Percentiles rank a stretch among this genome's conserved stretches.
These are phyloP conservation scores for Neomonachus schauinslandi DNA, from an alignment of 2,113 vertebrate species.

Conservation along the genomic window DNA sequence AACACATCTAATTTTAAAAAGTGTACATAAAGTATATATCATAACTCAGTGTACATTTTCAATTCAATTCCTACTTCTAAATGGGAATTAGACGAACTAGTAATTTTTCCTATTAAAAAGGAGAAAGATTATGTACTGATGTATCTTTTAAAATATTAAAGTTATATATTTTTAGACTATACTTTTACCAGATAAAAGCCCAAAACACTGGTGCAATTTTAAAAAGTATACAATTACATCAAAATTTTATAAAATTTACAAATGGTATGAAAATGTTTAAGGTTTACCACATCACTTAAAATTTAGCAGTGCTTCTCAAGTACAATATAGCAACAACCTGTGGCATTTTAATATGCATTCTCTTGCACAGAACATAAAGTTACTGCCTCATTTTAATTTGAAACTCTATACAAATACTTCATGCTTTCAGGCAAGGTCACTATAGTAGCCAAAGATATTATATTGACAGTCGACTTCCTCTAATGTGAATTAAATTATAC, in stretches of 20 bases:
- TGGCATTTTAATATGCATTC: not conserved
- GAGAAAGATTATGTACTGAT: not conserved
- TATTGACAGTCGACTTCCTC: not conserved
- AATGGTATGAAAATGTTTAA: not conserved
- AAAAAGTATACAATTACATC: not conserved
- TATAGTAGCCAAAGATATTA: not conserved
- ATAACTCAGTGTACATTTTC: not conserved
- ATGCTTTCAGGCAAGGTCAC: slow-evolving; percentile 1
- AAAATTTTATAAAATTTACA: not conserved
- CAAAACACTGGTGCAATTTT: not conserved
- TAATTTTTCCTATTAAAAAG: slow-evolving; percentile 49
- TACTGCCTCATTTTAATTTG: not conserved
- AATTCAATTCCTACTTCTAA: slow-evolving; percentile 31
- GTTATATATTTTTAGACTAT: not conserved
- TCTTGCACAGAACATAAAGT: not conserved
- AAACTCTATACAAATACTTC: not conserved
- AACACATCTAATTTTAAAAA: slow-evolving; percentile 47
- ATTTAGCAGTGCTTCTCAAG: slow-evolving; percentile 30
- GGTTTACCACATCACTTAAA: slow-evolving; percentile 42
- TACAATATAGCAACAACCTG: not conserved
- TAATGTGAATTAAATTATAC: slow-evolving; percentile 19
- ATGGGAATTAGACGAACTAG: not conserved
- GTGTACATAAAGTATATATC: not conserved
- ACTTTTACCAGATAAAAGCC: slow-evolving; percentile 4
- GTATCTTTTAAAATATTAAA: slow-evolving; percentile 21